Evolutionary conservation across 1,140 invertebrate genomes (phyloP), one percentile per base, ranked within the genome.

Genomic region (Cotesia chilonis): DNA sequence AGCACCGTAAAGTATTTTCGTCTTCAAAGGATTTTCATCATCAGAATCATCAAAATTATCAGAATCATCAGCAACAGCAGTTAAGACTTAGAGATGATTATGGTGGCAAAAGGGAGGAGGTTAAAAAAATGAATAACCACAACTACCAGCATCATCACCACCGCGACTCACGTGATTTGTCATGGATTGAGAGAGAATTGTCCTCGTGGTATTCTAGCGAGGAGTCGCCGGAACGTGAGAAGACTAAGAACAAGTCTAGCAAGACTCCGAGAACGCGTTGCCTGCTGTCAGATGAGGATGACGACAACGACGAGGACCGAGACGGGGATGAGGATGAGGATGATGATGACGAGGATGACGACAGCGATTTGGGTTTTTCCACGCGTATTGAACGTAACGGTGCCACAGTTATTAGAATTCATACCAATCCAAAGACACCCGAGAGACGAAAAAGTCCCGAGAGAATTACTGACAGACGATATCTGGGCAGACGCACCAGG

Each of bases 371-470:
- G 12, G 51, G 59, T 52, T 77, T 76, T 59, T 76, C 78, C 5
- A 75, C 76, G 41, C 41, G 41, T 1, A 78, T 72, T 64, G 81
- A 80, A 41, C 74, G 77, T 41, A 82, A 82, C 68, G 81, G 81
- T 12, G 64, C 78, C 1, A 82, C 81, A 47, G 79, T 81, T 17
- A 80, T 82, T 64, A 76, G 76, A 61, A 82, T 82, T 63, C 72
- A 79, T n/a, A 70, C 75, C 2, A 70, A 61, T 37, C 77, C 80
- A 6, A 73, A 77, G 35, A 77, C 61, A 38, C 75, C 75, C n/a
- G 69, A 59, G n/a, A 14, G 57, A 5, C 9, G 17, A 9, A 59
- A 59, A 20, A 59, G 20, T 28, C 20, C 63, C 4, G 63, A 20
- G 7, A 36, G 41, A 54, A 37, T 35, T n/a, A 36, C 3, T 14